Evolutionary conservation across 2,888 invertebrate species (phyloP), one percentile per base, ranked within the genome.

Genomic region (Nymphalis urticae): DNA sequence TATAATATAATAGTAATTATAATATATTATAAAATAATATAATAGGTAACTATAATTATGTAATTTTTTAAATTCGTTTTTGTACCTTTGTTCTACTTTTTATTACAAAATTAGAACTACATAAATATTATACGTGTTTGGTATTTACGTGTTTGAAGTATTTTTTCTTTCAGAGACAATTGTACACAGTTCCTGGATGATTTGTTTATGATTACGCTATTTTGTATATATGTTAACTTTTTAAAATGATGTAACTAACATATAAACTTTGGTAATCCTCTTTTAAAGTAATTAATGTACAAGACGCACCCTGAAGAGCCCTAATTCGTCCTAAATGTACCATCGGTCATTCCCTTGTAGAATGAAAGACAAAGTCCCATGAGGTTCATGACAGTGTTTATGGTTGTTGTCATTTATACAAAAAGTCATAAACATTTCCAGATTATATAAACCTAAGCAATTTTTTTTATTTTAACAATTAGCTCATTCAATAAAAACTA

Each of bases 291-390:
- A 36, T 19, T 19, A 54, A 56, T 32, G 27, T 21, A 56, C 32
- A 24, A 17, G 32, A 47, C 53, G 47, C 53, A 42, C 66, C 60
- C 48, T 27, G 17, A 48, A 36, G 50, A 64, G 17, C 32, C 8
- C 48, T 64, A 24, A 48, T 47, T 48, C 19, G 64, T 56, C 64
- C 64, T 54, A 64, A 47, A 47, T 48, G 48, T 48, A 48, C 54
- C 8, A 63, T 17, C 7, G 53, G 24, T 21, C 24, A 48, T 56
- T 63, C 53, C 53, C 10, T 54, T 54, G 17, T 56, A 32, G 56
- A 5, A 27, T 54, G 27, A 27, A 24, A 27, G 16, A 56, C 17
- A 56, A 24, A 21, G 13, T 32, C 5, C 27, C 27, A 56, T 7
- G 16, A n/a, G 48, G 47, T 42, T 48, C 56, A 4, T 24, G 58